phyloP scores from a whole-genome alignment of 2,113 vertebrate species.

The Cyprinodon tularosa region DNA sequence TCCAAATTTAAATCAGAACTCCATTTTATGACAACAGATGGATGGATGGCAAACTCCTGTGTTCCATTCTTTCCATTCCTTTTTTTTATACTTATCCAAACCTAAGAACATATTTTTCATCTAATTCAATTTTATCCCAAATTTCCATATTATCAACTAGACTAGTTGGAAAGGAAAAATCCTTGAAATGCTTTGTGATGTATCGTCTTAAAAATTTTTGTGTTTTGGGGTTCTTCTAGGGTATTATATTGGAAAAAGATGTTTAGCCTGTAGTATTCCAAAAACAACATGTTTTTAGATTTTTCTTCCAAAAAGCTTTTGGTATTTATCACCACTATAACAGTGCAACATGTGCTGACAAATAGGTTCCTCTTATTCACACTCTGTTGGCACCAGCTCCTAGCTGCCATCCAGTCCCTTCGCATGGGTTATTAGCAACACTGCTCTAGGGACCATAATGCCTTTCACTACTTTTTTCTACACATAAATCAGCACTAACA shows the following conservation, averaged over 20 bases:
- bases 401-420: constrained; percentile 63
- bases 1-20: background rate
- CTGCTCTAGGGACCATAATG: constrained; percentile 62
- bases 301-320: constrained; percentile 13
- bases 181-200: background rate
- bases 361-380: constrained; percentile 50
- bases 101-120: background rate
- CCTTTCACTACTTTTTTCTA: constrained; percentile 56
- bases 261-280: background rate
- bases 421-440: constrained; percentile 72
- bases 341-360: constrained; percentile 37
- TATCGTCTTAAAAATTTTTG: too few relatives aligned
- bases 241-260: background rate
- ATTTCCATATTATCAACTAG: background rate
- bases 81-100: background rate
- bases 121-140: background rate
- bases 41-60: background rate
- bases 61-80: background rate
- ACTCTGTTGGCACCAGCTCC: constrained; percentile 53
- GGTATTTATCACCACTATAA: constrained; percentile 48
- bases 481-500: constrained; percentile 69
- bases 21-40: too few relatives aligned
- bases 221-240: too few relatives aligned
- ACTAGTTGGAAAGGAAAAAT: background rate
- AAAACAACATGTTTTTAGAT: background rate